These are phyloP conservation scores for Chinchilla lanigera DNA, from an alignment of 2,113 vertebrate genomes.

Conservation along the genomic window DNA sequence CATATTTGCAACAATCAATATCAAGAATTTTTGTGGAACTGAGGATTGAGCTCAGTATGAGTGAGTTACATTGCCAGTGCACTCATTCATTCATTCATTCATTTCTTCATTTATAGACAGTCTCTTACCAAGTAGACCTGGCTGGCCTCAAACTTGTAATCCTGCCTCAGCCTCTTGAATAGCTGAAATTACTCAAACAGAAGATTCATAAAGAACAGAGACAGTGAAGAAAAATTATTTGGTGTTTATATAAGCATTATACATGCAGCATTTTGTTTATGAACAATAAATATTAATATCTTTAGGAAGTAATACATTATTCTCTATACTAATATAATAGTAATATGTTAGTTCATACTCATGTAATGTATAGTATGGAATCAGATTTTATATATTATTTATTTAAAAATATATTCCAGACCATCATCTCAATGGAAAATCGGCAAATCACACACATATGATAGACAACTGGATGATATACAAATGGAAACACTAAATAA, in stretches of 20 bases:
- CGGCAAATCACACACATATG: background rate
- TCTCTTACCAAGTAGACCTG: background rate
- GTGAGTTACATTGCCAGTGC: background rate
- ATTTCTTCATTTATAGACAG: background rate
- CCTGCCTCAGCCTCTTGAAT: background rate
- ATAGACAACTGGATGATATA: background rate
- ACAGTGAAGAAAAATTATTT: too few species aligned
- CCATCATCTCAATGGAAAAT: background rate
- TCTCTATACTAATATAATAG: background rate
- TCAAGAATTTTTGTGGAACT: background rate
- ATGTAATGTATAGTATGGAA: background rate
- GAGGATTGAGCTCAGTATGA: background rate
- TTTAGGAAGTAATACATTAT: background rate
- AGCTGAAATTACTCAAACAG: background rate
- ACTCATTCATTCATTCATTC: background rate
- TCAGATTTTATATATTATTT: background rate
- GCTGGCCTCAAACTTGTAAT: background rate
- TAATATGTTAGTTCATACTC: background rate
- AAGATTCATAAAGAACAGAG: background rate
- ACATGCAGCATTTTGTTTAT: background rate
- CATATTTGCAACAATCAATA: background rate
- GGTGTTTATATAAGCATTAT: background rate
- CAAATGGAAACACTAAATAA: background rate
- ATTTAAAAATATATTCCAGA: background rate
- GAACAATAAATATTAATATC: background rate